phyloP scores from a whole-genome alignment of 23 tunicate genomes.

The Trididemnum miniatum region DNA sequence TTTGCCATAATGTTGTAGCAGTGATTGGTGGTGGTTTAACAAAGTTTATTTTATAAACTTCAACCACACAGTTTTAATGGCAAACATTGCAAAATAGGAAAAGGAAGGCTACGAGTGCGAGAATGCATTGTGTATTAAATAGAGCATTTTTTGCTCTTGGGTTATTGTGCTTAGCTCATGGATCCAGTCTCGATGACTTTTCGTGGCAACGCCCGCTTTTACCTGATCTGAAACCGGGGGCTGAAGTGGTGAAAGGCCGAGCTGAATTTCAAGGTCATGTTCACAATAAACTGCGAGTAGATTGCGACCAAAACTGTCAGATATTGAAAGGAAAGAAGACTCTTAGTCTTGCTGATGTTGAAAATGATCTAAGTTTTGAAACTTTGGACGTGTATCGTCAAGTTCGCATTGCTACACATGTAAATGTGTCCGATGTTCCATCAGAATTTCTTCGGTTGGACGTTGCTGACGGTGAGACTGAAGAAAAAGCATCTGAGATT shows the following conservation, averaged over 20 bases:
- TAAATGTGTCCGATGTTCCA: conserved; percentile 53
- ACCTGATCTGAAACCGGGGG: conserved; percentile 43
- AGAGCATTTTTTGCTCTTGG: neutral
- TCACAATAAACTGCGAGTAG: conserved; percentile 23
- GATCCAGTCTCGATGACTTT: neutral
- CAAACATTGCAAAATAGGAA: no score
- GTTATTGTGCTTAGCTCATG: neutral
- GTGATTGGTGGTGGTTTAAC: no score
- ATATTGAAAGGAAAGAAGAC: conserved; percentile 37
- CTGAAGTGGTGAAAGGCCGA: conserved; percentile 37
- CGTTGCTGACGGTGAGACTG: neutral
- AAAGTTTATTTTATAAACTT: no score
- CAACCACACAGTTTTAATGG: no score
- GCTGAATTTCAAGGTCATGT: conserved; percentile 81
- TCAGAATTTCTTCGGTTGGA: conserved; percentile 23
- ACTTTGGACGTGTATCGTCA: conserved; percentile 52
- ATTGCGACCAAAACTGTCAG: conserved; percentile 76
- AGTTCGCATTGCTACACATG: conserved; percentile 14
- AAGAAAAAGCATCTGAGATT: neutral
- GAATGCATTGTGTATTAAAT: neutral
- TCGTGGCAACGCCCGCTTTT: conserved; percentile 76
- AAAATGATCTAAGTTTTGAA: conserved; percentile 63
- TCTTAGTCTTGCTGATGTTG: conserved; percentile 31
- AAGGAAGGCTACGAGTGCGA: neutral
- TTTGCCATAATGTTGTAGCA: no score